These are phyloP conservation scores for Salmo trutta DNA, from an alignment of 2,797 vertebrate species.

Conservation along the genomic window DNA sequence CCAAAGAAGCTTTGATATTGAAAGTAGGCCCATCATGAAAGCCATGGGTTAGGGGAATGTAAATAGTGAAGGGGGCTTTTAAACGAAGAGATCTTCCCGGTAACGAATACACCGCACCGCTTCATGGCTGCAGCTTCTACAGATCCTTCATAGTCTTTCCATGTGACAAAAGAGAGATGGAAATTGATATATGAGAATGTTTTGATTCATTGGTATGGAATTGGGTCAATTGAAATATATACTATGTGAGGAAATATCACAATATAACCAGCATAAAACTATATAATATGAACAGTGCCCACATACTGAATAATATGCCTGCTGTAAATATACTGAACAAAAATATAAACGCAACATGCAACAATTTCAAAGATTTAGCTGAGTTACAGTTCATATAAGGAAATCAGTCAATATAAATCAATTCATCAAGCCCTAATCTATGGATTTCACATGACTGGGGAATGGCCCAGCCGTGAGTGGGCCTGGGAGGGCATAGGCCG, in stretches of 20 bases:
- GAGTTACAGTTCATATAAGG: no score
- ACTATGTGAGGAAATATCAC: not conserved
- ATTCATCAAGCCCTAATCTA: no score
- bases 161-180: conserved; percentile 55
- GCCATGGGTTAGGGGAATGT: conserved; percentile 69
- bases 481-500: no score
- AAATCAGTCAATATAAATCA: no score
- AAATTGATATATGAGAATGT: conserved; percentile 36
- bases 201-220: conserved; percentile 54
- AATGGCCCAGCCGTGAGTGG: no score
- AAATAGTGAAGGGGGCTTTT: conserved; percentile 56
- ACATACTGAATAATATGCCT: not conserved
- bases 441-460: no score
- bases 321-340: not conserved
- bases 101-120: conserved; percentile 66
- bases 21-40: conserved; percentile 76
- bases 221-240: conserved; percentile 56
- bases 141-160: not conserved
- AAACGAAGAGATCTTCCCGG: conserved; percentile 59
- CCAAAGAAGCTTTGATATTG: conserved; percentile 79
- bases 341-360: no score
- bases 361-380: no score
- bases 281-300: not conserved
- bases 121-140: conserved; percentile 25
- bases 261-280: not conserved